A percentile compares a stretch with the other conserved stretches of the same genome.
Conservation (phyloP, 1,140 invertebrate genomes). For the Onthophagus taurus region DNA sequence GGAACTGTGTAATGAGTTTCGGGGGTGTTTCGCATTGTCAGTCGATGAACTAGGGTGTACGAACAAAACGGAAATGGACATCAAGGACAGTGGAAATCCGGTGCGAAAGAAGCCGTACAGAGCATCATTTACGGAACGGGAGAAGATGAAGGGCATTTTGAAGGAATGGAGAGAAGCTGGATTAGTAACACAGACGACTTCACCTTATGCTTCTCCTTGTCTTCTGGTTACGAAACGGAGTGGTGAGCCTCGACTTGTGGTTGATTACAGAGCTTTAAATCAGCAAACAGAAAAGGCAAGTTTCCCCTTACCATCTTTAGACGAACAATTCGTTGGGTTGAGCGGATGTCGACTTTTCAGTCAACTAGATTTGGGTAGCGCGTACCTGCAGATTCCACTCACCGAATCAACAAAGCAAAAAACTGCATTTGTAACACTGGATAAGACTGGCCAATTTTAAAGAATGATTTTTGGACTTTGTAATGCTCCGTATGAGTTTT, state of each 20-base stretch:
- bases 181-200: not conserved
- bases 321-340: constrained; percentile 11
- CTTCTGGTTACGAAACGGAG: constrained; percentile 30
- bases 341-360: no score
- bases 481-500: constrained; percentile 29
- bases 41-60: constrained; percentile 1
- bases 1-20: not conserved
- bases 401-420: constrained; percentile 30
- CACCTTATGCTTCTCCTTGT: not conserved
- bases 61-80: not conserved
- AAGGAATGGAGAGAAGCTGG: not conserved
- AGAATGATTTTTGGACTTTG: constrained; percentile 36
- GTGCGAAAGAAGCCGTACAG: no score
- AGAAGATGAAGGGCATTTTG: not conserved
- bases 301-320: constrained; percentile 17
- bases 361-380: constrained; percentile 18
- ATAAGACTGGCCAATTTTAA: constrained; percentile 36
- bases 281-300: constrained; percentile 18
- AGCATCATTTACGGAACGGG: not conserved
- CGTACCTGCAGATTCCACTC: constrained; percentile 22
- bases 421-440: constrained; percentile 36
- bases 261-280: constrained; percentile 41
- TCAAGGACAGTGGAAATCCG: not conserved
- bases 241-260: constrained; percentile 26
- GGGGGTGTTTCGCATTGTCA: not conserved